A percentile compares a stretch with the other conserved stretches of the same genome.
Conservation (phyloP, 1,140 invertebrate genomes). For the Ceratosolen solmsi region DNA sequence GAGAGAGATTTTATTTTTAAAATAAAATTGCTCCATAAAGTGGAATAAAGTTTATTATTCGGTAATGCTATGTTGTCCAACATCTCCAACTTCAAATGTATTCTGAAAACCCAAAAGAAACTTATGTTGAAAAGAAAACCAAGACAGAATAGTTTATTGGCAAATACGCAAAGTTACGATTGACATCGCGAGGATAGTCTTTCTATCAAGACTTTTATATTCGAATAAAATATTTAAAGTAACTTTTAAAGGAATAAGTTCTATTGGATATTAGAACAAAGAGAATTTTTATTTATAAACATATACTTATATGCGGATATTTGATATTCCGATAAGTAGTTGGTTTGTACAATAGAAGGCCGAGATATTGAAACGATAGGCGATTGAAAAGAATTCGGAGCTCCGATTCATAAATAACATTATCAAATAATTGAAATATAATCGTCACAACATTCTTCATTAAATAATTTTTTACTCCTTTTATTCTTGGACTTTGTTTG, state of each 20-base stretch:
- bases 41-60: conserved; percentile 46
- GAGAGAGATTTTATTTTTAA: conserved; percentile 31
- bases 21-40: conserved; percentile 24
- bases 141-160: conserved; percentile 41
- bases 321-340: too few species aligned
- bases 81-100: conserved; percentile 25
- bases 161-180: conserved; percentile 37
- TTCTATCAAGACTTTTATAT: conserved; percentile 9
- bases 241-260: neutral
- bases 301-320: neutral
- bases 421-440: too few species aligned
- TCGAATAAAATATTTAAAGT: conserved; percentile 8
- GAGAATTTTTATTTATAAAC: neutral
- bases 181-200: conserved; percentile 17
- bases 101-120: conserved; percentile 31
- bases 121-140: neutral
- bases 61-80: neutral
- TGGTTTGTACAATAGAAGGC: too few species aligned
- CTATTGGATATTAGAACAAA: neutral
- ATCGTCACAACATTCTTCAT: too few species aligned
- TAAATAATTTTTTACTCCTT: too few species aligned
- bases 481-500: too few species aligned
- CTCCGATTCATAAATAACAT: too few species aligned
- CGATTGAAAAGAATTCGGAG: too few species aligned
- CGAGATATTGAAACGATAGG: too few species aligned